phyloP scores from a whole-genome alignment of 1,140 invertebrate species.

The Pachypsylla venusta region DNA sequence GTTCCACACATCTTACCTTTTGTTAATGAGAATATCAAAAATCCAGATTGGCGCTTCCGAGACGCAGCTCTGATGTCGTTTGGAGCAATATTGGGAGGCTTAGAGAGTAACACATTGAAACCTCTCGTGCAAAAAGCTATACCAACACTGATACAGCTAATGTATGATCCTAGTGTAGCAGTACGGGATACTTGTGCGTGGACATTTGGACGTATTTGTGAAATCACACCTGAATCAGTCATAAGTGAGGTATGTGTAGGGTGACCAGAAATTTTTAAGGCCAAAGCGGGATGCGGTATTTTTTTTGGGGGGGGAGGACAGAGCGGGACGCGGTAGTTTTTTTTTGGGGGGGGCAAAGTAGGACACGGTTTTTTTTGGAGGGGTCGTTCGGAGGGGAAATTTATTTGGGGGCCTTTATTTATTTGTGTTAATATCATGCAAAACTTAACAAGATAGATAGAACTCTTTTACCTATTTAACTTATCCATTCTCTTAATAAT shows the following conservation, averaged over 20 bases:
- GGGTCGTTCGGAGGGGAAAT: no score
- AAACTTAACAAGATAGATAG: no score
- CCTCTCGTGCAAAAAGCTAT: constrained; percentile 92
- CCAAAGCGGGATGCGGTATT: no score
- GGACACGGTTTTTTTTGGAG: no score
- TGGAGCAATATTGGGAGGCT: constrained; percentile 53
- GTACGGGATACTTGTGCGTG: constrained; percentile 96
- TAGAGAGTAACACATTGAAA: constrained; percentile 73
- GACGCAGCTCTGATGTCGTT: constrained; percentile 99
- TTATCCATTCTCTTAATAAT: no score
- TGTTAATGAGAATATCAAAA: constrained; percentile 87
- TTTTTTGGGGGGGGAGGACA: no score
- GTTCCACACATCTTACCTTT: constrained; percentile 95
- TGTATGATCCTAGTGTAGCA: constrained; percentile 83
- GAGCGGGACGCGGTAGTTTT: no score
- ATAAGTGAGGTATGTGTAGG: constrained; percentile 52
- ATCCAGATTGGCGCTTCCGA: constrained; percentile 82
- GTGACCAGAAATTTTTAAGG: no score
- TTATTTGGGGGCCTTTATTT: no score
- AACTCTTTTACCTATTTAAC: no score
- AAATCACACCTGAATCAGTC: constrained; percentile 89
- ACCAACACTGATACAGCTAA: constrained; percentile 81
- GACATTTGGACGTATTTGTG: constrained; percentile 95
- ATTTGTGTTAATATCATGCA: no score
- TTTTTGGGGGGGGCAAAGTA: no score